A percentile compares a stretch with the other conserved stretches of the same genome.
These are phyloP conservation scores for Drosophila sordidula DNA, from an alignment of 2,888 invertebrate species.

Conservation along the genomic window DNA sequence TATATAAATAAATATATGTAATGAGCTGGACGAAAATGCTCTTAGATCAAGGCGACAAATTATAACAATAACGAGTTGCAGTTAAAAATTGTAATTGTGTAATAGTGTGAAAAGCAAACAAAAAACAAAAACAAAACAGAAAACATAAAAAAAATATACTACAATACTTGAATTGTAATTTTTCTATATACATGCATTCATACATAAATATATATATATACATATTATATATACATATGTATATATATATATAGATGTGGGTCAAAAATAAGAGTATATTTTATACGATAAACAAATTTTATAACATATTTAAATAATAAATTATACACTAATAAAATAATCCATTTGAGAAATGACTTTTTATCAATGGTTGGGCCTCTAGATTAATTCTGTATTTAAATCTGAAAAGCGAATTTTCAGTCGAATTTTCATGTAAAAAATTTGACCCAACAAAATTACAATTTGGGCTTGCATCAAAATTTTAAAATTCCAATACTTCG, in stretches of 20 bases:
- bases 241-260: conserved; percentile 48
- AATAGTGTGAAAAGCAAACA: conserved; percentile 47
- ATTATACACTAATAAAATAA: conserved; percentile 72
- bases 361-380: neutral
- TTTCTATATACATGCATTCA: conserved; percentile 64
- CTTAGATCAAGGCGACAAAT: conserved; percentile 60
- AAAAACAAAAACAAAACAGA: conserved; percentile 23
- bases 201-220: neutral
- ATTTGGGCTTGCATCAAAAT: neutral
- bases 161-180: conserved; percentile 66
- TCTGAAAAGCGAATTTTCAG: neutral
- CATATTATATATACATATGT: conserved; percentile 25
- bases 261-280: conserved; percentile 78
- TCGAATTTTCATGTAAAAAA: neutral
- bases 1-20: conserved; percentile 12
- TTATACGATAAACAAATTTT: conserved; percentile 80
- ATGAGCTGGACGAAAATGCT: conserved; percentile 38
- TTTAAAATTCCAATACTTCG: neutral
- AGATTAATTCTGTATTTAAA: neutral
- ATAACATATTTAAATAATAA: conserved; percentile 81
- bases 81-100: conserved; percentile 76
- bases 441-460: neutral
- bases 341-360: neutral
- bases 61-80: conserved; percentile 77
- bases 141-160: conserved; percentile 40